A percentile compares a stretch with the other conserved stretches of the same genome.
Evolutionary conservation across 2,113 vertebrate genomes (phyloP).

Genomic region (Apodemus sylvaticus): DNA sequence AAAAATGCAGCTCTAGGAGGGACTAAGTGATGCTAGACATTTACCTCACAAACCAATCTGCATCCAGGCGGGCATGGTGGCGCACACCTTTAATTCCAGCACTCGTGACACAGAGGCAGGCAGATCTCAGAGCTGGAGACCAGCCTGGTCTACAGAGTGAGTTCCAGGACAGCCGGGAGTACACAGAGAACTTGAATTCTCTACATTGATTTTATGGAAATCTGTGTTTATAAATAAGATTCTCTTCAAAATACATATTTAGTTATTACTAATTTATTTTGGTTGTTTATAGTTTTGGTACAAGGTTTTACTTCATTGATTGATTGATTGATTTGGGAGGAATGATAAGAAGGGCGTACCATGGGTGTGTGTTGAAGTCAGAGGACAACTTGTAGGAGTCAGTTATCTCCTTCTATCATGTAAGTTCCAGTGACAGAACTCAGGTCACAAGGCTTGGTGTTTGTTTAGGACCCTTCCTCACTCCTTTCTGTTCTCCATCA

Average conservation of each 20-base stretch:
- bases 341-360: neutral
- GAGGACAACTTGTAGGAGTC: neutral
- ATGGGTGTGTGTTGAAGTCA: neutral
- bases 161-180: neutral
- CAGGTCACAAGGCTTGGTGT: neutral
- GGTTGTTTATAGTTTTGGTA: neutral
- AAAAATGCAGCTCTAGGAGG: neutral
- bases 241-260: neutral
- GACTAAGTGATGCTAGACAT: neutral
- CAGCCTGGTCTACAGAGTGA: neutral
- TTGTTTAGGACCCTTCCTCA: neutral
- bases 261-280: neutral
- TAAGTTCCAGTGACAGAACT: neutral
- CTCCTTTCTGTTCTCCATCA: slow-evolving; percentile 62
- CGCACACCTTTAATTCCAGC: neutral
- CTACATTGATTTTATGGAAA: neutral
- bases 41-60: neutral
- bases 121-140: neutral
- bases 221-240: neutral
- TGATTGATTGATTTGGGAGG: neutral
- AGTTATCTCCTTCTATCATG: too few species aligned
- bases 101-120: neutral
- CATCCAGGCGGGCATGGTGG: neutral
- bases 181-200: neutral
- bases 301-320: neutral